phyloP scores from a whole-genome alignment of 2,113 vertebrate genomes.

The Indicator indicator region DNA sequence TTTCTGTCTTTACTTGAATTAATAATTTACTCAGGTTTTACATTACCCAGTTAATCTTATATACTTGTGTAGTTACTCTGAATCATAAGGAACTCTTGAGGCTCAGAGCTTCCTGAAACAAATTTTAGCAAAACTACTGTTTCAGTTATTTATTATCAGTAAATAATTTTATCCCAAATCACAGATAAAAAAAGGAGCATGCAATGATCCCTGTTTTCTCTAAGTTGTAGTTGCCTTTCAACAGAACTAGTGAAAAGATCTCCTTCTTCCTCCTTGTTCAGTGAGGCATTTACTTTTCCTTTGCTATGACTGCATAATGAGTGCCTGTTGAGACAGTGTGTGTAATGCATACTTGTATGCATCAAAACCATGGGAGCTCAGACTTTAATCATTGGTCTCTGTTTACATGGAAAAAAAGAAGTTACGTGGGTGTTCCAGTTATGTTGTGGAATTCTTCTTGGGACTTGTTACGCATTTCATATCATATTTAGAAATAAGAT shows the following conservation, averaged over 20 bases:
- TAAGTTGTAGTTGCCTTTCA: slow-evolving; percentile 38
- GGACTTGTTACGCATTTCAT: neutral
- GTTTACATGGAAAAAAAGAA: slow-evolving; percentile 32
- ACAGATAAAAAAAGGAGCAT: neutral
- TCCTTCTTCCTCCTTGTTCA: slow-evolving; percentile 49
- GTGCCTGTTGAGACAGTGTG: slow-evolving; percentile 50
- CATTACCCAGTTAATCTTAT: slow-evolving; percentile 31
- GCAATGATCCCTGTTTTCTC: slow-evolving; percentile 14
- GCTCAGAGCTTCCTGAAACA: neutral
- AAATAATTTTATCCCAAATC: slow-evolving; percentile 23
- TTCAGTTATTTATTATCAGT: neutral
- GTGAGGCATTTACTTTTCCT: slow-evolving; percentile 61
- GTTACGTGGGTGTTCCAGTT: slow-evolving; percentile 34
- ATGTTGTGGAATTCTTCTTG: slow-evolving; percentile 9
- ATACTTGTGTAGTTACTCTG: neutral
- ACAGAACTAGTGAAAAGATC: slow-evolving; percentile 52
- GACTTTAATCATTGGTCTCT: slow-evolving; percentile 64
- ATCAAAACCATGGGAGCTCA: slow-evolving; percentile 61
- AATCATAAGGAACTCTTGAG: neutral
- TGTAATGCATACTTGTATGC: slow-evolving; percentile 45
- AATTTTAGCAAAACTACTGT: neutral
- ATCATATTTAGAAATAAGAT: neutral
- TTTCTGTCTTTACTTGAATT: slow-evolving; percentile 48
- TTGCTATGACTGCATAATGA: slow-evolving; percentile 67
- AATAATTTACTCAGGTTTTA: slow-evolving; percentile 62